phyloP scores from a whole-genome alignment of 2,113 vertebrate species.

The Chionis minor region DNA sequence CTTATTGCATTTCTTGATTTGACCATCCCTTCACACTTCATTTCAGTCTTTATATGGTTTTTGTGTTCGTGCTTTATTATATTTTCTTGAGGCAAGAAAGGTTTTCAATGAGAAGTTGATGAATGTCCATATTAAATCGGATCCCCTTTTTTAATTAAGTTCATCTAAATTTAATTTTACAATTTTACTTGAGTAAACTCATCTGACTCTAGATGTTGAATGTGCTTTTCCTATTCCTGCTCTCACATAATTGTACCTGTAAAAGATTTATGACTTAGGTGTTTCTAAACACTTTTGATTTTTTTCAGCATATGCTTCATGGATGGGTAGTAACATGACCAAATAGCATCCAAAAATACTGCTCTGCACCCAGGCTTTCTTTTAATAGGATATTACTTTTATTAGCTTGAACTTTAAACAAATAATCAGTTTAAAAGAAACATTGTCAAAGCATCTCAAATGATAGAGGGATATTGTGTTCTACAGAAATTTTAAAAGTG shows the following conservation, averaged over 20 bases:
- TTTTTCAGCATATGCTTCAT: conserved; percentile 69
- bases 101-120: conserved; percentile 74
- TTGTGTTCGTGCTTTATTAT: conserved; percentile 65
- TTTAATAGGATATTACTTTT: conserved; percentile 55
- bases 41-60: conserved; percentile 59
- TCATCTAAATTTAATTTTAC: conserved; percentile 88
- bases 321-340: conserved; percentile 64
- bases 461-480: not conserved
- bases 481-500: not conserved
- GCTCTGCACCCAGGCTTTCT: conserved; percentile 20
- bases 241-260: conserved; percentile 80
- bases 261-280: conserved; percentile 83
- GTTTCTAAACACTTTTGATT: conserved; percentile 72
- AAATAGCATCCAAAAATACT: conserved; percentile 60
- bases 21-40: conserved; percentile 61
- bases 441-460: conserved; percentile 20
- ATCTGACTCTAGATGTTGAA: conserved; percentile 83
- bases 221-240: conserved; percentile 75
- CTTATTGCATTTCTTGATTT: conserved; percentile 26
- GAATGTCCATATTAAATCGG: conserved; percentile 78
- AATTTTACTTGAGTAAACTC: conserved; percentile 84
- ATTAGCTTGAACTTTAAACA: conserved; percentile 65
- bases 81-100: conserved; percentile 66
- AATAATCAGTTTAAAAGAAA: conserved; percentile 58
- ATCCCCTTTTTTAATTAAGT: conserved; percentile 81